A percentile compares a stretch with the other conserved stretches of the same genome.
Conservation (phyloP, 2,113 vertebrate genomes). For the Dicaeum eximium region DNA sequence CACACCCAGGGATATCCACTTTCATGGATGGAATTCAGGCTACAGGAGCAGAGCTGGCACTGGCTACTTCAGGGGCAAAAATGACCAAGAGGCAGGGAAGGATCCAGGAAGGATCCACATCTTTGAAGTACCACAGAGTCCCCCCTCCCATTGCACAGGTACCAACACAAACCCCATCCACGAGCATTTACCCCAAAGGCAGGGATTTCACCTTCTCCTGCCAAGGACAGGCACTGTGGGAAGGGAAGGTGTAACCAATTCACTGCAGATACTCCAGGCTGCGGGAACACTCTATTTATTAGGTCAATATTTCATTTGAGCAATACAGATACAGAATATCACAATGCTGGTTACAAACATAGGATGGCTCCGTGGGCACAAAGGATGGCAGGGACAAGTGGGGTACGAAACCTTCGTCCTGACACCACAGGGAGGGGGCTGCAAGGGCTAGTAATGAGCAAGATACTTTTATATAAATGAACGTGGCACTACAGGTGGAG, state of each 20-base stretch:
- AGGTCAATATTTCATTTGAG: slow-evolving; percentile 75
- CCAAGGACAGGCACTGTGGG: background rate
- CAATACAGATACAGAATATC: slow-evolving; percentile 87
- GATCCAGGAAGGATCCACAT: background rate
- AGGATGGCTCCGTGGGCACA: slow-evolving; percentile 80
- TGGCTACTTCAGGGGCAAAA: background rate
- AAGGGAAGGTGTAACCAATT: background rate
- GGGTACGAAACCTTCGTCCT: slow-evolving; percentile 55
- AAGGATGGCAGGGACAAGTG: slow-evolving; percentile 47
- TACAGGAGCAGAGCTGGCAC: background rate
- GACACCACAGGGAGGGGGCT: slow-evolving; percentile 63
- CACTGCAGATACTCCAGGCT: slow-evolving; percentile 30
- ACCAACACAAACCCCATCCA: background rate
- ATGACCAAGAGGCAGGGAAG: background rate
- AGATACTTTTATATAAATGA: slow-evolving; percentile 68
- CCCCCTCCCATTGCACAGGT: background rate
- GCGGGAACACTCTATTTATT: slow-evolving; percentile 83
- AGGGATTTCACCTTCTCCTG: background rate
- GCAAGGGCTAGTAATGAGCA: slow-evolving; percentile 44
- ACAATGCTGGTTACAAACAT: slow-evolving; percentile 88
- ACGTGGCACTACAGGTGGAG: slow-evolving; percentile 73
- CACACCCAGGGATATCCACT: background rate
- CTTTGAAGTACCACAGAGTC: background rate
- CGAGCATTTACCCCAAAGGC: background rate
- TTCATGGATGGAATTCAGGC: background rate